Conservation (phyloP, 2,888 invertebrate species). For the Lepidocyrtinus sp. region DNA sequence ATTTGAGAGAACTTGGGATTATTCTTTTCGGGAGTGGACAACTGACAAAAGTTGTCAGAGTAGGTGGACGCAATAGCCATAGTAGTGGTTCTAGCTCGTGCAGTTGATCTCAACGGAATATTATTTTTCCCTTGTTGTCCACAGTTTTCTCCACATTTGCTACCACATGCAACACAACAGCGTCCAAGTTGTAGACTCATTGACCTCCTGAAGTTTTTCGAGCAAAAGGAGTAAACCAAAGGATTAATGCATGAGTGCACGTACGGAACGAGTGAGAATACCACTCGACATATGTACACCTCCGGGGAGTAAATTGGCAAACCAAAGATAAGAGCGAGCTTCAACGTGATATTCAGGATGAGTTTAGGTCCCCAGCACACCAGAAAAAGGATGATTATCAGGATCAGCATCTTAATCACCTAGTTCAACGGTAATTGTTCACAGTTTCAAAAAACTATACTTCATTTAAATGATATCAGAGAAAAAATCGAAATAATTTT, state of each 20-base stretch:
- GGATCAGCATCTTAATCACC: slow-evolving; percentile 76
- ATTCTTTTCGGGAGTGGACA: background rate
- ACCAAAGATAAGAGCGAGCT: slow-evolving; percentile 69
- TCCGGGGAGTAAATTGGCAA: slow-evolving; percentile 69
- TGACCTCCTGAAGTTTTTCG: slow-evolving; percentile 71
- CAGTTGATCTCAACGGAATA: background rate
- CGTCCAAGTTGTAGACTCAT: slow-evolving; percentile 69
- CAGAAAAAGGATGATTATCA: slow-evolving; percentile 74
- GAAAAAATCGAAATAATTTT: background rate
- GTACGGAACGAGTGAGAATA: slow-evolving; percentile 72
- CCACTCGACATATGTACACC: slow-evolving; percentile 71
- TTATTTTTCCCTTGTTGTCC: background rate
- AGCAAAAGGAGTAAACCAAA: slow-evolving; percentile 72
- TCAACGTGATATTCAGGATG: slow-evolving; percentile 72
- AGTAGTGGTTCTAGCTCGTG: background rate
- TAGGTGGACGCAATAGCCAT: background rate
- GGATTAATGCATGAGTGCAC: slow-evolving; percentile 73
- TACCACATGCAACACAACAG: slow-evolving; percentile 57
- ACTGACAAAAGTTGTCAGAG: background rate
- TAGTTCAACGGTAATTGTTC: slow-evolving; percentile 63
- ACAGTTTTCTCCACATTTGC: slow-evolving; percentile 41
- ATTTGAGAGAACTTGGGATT: background rate
- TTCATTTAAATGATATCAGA: background rate
- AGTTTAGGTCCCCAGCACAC: slow-evolving; percentile 75
- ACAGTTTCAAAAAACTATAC: background rate